Percentiles rank a stretch among this genome's conserved stretches.
Conservation (phyloP, 1,140 invertebrate species). For the Trinorchestia longiramus region DNA sequence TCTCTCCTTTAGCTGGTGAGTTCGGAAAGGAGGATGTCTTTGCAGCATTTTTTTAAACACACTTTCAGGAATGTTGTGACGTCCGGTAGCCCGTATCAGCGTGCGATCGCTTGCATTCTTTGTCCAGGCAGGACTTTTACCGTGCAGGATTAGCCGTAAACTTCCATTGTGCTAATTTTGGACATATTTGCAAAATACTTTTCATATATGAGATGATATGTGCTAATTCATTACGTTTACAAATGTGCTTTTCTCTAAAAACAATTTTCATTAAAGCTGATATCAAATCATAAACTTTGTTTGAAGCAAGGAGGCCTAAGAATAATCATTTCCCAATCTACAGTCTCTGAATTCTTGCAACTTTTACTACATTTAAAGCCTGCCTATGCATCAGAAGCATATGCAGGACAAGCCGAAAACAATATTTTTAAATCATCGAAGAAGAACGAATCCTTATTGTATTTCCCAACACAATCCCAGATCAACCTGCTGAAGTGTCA, state of each 20-base stretch:
- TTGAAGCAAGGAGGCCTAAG: too few species aligned
- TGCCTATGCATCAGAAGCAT: too few species aligned
- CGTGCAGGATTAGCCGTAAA: not conserved
- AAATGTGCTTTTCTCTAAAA: not conserved
- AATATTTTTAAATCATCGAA: not conserved
- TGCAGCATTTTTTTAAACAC: not conserved
- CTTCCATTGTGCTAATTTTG: not conserved
- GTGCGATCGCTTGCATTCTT: not conserved
- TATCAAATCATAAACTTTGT: not conserved
- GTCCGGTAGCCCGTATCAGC: not conserved
- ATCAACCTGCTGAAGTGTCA: not conserved
- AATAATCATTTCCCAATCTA: too few species aligned
- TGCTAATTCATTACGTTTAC: not conserved
- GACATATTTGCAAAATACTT: not conserved
- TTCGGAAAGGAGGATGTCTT: not conserved
- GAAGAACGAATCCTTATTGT: not conserved
- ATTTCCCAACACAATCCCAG: not conserved
- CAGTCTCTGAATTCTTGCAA: too few species aligned
- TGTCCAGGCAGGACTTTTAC: not conserved
- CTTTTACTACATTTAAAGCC: too few species aligned
- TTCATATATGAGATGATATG: not conserved
- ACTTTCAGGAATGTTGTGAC: not conserved
- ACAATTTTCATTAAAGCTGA: not conserved
- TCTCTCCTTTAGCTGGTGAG: not conserved
- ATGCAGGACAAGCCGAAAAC: not conserved